Evolutionary conservation across 2,797 vertebrate genomes (phyloP), one percentile per base, ranked within the genome.

Genomic region (Thalassophryne amazonica): DNA sequence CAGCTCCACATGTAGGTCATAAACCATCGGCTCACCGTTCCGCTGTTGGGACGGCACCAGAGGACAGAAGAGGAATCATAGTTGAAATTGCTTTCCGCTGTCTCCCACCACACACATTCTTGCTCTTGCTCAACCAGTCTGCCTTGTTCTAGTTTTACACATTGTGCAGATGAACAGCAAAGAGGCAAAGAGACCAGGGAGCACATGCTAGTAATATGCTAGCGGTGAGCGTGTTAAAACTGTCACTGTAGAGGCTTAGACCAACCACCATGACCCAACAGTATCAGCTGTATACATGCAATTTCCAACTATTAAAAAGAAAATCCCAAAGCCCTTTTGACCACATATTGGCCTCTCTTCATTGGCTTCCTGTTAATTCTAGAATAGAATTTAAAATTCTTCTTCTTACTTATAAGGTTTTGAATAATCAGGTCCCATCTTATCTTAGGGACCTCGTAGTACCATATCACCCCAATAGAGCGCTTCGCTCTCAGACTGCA

Each of bases 1-100:
- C 52, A 65, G 52, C 54, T 52, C 66, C 61, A 64, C 73, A 78
- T 87, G 73, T 85, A 74, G 81, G 81, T 85, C 73, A 74, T 46
- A 78, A 65, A 77, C 32, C 57, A 52, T 15, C 34, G 28, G 57
- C 57, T 69, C 6, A 12, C 40, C 66, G 53, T 49, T 33, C 49
- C 14, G 9, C 53, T 29, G 17, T 15, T 8, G 7, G 25, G 40
- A 66, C 38, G 8, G 31, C 43, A 64, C 61, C 51, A 51, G 46
- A 73, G 58, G 48, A 45, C 39, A 41, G 34, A 43, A 43, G 22
- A 33, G 34, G 52, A 80, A 66, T 60, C 54, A 25, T 45, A 43
- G 53, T 68, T 51, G 53, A 72, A 56, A 73, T 38, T 13, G 38
- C 42, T 69, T 41, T 30, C 29, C 28, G 43, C 30, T 11, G 25